Percentiles rank a stretch among this genome's conserved stretches.
phyloP scores from a whole-genome alignment of 2,888 invertebrate species.

The Lycaena phlaeas region DNA sequence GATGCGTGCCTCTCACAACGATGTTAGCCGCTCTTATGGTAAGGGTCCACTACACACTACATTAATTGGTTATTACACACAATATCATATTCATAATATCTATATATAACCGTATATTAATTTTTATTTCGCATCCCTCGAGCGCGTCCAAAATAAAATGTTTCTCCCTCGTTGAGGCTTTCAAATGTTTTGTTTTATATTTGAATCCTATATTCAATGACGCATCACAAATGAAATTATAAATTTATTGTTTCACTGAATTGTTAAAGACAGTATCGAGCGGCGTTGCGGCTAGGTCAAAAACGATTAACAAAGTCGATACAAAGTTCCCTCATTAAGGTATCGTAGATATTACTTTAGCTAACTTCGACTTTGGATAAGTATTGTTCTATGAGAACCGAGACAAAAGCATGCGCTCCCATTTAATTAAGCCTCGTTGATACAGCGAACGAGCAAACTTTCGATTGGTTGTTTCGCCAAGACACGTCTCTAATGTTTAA shows the following conservation, averaged over 20 bases:
- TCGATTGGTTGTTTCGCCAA: conserved; percentile 42
- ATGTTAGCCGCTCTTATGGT: conserved; percentile 68
- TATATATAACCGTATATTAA: conserved; percentile 22
- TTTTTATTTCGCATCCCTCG: conserved; percentile 27
- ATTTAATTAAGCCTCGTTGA: conserved; percentile 62
- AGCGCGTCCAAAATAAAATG: conserved; percentile 41
- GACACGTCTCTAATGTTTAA: conserved; percentile 26
- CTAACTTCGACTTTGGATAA: conserved; percentile 60
- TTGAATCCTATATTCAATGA: neutral
- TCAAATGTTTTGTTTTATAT: conserved; percentile 23
- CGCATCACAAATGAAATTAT: neutral
- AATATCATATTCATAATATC: no score
- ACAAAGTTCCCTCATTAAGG: conserved; percentile 71
- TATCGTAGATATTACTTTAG: conserved; percentile 68
- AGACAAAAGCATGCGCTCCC: conserved; percentile 64
- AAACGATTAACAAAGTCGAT: conserved; percentile 66
- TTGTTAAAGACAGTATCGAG: conserved; percentile 18
- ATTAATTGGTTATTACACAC: conserved; percentile 11
- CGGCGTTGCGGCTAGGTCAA: conserved; percentile 41
- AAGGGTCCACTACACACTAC: conserved; percentile 43
- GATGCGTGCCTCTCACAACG: conserved; percentile 73
- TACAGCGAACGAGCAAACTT: conserved; percentile 46
- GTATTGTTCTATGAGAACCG: conserved; percentile 63
- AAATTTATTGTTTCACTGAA: neutral
- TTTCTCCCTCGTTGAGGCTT: conserved; percentile 29